Percentiles rank a stretch among this genome's conserved stretches.
phyloP scores from a whole-genome alignment of 2,113 vertebrate species.

The Tapirus terrestris region DNA sequence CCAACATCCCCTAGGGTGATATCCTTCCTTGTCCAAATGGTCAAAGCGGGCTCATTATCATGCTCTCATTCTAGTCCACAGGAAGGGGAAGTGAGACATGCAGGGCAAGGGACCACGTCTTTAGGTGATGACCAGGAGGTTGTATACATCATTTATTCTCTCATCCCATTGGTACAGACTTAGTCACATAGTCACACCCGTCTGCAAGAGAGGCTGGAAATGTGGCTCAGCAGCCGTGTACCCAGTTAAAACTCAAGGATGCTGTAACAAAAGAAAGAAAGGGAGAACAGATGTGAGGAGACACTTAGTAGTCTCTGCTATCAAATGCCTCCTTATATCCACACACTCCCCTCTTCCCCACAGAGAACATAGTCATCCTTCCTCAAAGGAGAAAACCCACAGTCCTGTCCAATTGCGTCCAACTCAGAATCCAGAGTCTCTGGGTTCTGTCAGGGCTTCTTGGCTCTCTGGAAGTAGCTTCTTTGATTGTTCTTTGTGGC shows the following conservation, averaged over 20 bases:
- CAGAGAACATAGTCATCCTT: not conserved
- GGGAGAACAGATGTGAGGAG: not conserved
- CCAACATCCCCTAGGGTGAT: not conserved
- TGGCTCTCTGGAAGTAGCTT: not conserved
- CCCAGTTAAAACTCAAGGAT: not conserved
- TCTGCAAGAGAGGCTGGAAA: not conserved
- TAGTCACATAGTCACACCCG: not conserved
- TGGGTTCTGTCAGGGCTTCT: not conserved
- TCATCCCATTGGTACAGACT: not conserved
- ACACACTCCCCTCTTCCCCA: not conserved
- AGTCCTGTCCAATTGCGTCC: not conserved
- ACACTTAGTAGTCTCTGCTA: not conserved
- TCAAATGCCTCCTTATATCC: not conserved
- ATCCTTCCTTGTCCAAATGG: not conserved
- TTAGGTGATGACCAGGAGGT: not conserved
- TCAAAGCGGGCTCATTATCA: not conserved
- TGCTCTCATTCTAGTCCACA: not conserved
- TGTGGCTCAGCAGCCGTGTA: not conserved
- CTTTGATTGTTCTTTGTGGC: not conserved
- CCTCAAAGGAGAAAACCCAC: not conserved
- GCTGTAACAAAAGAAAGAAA: not conserved
- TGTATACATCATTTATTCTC: not conserved
- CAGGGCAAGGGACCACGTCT: not conserved
- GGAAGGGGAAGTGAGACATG: not conserved
- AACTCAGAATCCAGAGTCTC: not conserved